Evolutionary conservation across 2,888 invertebrate species (phyloP).

Genomic region (Hypsopygia costalis): DNA sequence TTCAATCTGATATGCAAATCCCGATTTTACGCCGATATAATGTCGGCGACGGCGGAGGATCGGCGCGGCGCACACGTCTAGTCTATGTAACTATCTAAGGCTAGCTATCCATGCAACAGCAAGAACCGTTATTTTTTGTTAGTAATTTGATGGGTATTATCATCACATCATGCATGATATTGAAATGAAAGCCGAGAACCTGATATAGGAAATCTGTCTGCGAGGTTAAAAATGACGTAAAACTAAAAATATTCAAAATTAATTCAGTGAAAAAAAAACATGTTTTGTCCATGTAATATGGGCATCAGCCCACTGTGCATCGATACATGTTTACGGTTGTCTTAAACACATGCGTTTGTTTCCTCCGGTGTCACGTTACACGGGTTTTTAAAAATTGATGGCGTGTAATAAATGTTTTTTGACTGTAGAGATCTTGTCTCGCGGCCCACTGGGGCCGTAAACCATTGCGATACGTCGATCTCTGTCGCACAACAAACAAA

Average conservation of each 20-base stretch:
- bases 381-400: conserved; percentile 68
- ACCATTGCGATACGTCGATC: conserved; percentile 34
- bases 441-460: conserved; percentile 46
- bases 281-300: conserved; percentile 26
- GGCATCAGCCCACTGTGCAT: conserved; percentile 46
- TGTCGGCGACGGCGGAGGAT: too few species aligned
- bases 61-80: too few species aligned
- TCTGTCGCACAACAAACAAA: conserved; percentile 21
- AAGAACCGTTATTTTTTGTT: too few species aligned
- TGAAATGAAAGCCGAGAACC: too few species aligned
- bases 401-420: conserved; percentile 71
- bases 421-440: conserved; percentile 53
- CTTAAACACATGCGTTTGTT: conserved; percentile 48
- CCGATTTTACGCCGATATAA: too few species aligned
- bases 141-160: too few species aligned
- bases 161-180: too few species aligned
- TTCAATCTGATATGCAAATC: too few species aligned
- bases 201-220: too few species aligned
- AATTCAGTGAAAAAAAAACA: conserved; percentile 12
- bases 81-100: too few species aligned
- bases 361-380: conserved; percentile 66
- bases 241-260: conserved; percentile 1
- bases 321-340: conserved; percentile 41
- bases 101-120: too few species aligned
- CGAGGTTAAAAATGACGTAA: too few species aligned